Evolutionary conservation across 2,888 invertebrate genomes (phyloP), one percentile per base, ranked within the genome.

Genomic region (Charanyca ferruginea): DNA sequence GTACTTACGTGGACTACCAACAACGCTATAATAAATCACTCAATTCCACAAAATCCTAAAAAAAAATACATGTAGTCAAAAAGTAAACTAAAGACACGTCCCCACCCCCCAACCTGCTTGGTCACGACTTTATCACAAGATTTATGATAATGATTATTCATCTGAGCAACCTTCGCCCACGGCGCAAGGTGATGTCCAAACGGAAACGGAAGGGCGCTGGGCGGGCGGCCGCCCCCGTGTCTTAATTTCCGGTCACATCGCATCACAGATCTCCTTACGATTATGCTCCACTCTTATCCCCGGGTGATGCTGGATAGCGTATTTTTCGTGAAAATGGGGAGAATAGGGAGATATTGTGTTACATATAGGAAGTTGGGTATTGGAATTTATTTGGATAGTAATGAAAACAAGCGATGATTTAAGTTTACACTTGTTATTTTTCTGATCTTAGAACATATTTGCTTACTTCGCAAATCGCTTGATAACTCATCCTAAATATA

Each of bases 201-300:
- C 92, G 91, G 92, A 90, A 89, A 61, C 88, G 87, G 87, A 85
- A 84, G 84, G 81, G 80, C 80, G 86, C 74, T 73, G 84, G 87
- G 84, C 76, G 82, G 81, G 73, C 81, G 79, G 78, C 81, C 85
- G 28, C 66, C 87, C 87, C 86, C 89, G 87, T 91, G 91, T 91
- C 93, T 94, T 94, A 94, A 94, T 94, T 94, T 94, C 94, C 94
- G 94, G 94, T 93, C 90, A 89, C 87, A 86, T 81, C 86, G 87
- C 88, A 82, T 85, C 85, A 84, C 89, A 90, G 93, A 93, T 94
- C 91, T 82, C 54, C 79, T 91, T 85, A 79, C 87, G 89, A 90
- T 90, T 85, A 83, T 83, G 78, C 77, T 73, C 28, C 70, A 66
- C 66, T 82, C 81, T 79, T 78, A 80, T 81, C 81, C 83, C 66